Percentiles rank a stretch among this genome's conserved stretches.
Evolutionary conservation across 2,113 vertebrate genomes (phyloP).

Genomic region (Platanista minor): DNA sequence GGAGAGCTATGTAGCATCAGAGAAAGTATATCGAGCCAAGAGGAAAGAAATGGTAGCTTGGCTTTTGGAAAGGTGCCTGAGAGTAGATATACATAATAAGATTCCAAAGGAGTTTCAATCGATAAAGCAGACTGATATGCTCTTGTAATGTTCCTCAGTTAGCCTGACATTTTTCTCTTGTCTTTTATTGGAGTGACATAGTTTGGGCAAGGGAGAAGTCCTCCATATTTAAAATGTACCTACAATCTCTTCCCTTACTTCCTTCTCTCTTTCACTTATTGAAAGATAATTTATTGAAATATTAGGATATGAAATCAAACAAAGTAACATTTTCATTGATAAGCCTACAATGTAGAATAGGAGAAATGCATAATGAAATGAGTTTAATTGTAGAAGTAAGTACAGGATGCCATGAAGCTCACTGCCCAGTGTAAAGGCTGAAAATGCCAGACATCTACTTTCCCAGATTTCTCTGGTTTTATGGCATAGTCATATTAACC

Average conservation of each 20-base stretch:
- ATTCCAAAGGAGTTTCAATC: background rate
- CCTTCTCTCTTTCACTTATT: background rate
- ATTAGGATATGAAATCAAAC: background rate
- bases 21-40: background rate
- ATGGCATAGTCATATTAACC: background rate
- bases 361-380: background rate
- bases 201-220: background rate
- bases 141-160: background rate
- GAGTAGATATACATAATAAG: background rate
- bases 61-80: background rate
- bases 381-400: background rate
- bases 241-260: background rate
- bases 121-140: background rate
- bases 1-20: background rate
- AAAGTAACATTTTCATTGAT: background rate
- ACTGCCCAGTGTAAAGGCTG: background rate
- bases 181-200: background rate
- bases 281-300: background rate
- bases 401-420: background rate
- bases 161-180: background rate
- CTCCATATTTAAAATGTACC: background rate
- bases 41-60: background rate
- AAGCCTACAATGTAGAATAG: background rate
- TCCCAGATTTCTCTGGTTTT: background rate
- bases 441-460: background rate